A percentile compares a stretch with the other conserved stretches of the same genome.
These are phyloP conservation scores for Pherbina coryleti DNA, from an alignment of 2,888 invertebrate species.

Conservation along the genomic window DNA sequence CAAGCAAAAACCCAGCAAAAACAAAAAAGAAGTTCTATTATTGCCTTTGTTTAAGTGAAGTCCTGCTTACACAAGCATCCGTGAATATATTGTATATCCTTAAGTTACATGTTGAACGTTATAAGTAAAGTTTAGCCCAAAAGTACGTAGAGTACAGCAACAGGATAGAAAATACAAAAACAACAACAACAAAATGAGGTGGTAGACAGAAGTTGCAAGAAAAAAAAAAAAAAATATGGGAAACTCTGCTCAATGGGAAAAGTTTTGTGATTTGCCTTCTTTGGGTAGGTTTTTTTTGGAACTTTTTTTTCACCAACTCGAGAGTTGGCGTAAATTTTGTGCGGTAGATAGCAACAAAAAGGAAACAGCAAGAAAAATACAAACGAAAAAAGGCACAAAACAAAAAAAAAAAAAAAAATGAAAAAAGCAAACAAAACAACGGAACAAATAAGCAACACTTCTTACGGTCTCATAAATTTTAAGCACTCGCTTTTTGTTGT, in stretches of 20 bases:
- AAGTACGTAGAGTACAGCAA: not conserved
- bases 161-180: not conserved
- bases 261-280: conserved; percentile 57
- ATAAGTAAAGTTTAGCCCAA: not conserved
- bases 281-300: conserved; percentile 22
- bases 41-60: no score
- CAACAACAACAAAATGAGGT: not conserved
- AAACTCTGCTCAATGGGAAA: conserved; percentile 55
- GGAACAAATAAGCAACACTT: conserved; percentile 24
- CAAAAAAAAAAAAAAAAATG: not conserved
- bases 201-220: not conserved
- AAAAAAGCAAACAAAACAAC: not conserved
- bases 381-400: not conserved
- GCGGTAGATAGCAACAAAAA: not conserved
- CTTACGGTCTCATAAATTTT: conserved; percentile 44
- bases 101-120: no score
- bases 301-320: conserved; percentile 24
- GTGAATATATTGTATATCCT: no score
- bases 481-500: not conserved
- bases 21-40: no score
- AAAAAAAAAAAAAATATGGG: no score
- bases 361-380: not conserved
- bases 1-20: no score
- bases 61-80: no score
- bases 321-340: no score